phyloP scores from a whole-genome alignment of 1,140 invertebrate species.

The Rhagoletis zephyria region DNA sequence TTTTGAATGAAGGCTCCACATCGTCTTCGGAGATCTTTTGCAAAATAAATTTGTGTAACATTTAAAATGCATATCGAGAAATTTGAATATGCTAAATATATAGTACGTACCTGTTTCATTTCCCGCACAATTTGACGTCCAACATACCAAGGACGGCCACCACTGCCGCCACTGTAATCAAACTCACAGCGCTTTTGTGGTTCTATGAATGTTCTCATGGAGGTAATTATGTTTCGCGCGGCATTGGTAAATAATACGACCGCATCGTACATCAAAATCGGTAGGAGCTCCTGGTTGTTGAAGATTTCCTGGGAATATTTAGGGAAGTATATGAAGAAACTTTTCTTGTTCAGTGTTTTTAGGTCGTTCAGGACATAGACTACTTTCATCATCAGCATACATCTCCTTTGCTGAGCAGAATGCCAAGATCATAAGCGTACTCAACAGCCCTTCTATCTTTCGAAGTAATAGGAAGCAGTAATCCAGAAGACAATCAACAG shows the following conservation, averaged over 20 bases:
- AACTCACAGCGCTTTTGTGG: slow-evolving; percentile 61
- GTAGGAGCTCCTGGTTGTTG: slow-evolving; percentile 66
- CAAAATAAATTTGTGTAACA: neutral
- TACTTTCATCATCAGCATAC: too few relatives aligned
- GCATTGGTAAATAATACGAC: slow-evolving; percentile 79
- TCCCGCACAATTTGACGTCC: slow-evolving; percentile 64
- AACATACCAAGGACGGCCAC: slow-evolving; percentile 61
- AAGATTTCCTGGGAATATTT: slow-evolving; percentile 63
- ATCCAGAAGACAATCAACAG: too few relatives aligned
- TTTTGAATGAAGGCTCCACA: slow-evolving; percentile 67
- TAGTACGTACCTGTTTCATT: slow-evolving; percentile 63
- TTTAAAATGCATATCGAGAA: neutral
- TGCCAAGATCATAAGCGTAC: too few relatives aligned
- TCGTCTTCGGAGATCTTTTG: slow-evolving; percentile 68
- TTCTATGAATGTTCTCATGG: slow-evolving; percentile 61
- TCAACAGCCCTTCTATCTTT: too few relatives aligned
- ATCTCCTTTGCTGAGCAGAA: too few relatives aligned
- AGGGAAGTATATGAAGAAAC: neutral
- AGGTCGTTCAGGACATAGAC: too few relatives aligned
- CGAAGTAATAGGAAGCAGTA: too few relatives aligned
- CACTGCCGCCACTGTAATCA: neutral
- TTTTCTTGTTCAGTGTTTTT: too few relatives aligned
- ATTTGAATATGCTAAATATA: neutral
- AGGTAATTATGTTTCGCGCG: slow-evolving; percentile 71
- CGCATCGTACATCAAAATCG: slow-evolving; percentile 80